Conservation (phyloP, 2,888 invertebrate genomes). For the Ormyrus nitidulus region DNA sequence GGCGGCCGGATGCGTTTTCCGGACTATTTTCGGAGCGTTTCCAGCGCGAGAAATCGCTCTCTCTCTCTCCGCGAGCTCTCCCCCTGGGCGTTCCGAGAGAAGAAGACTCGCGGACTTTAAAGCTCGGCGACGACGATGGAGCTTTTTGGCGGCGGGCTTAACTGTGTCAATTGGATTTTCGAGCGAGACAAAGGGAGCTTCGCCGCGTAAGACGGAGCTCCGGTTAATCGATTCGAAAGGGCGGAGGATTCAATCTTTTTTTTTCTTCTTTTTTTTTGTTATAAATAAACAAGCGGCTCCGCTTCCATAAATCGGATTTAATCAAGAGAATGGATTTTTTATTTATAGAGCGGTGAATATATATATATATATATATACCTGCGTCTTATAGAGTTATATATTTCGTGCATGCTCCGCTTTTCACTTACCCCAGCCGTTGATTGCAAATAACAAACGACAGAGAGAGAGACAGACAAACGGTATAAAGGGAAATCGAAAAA, state of each 20-base stretch:
- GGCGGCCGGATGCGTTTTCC: slow-evolving; percentile 28
- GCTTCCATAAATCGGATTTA: no score
- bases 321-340: no score
- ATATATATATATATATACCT: neutral
- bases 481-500: slow-evolving; percentile 36
- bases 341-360: no score
- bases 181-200: neutral
- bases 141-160: neutral
- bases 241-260: neutral
- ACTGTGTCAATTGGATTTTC: no score
- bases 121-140: neutral
- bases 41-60: neutral
- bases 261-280: slow-evolving; percentile 7
- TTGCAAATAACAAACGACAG: neutral
- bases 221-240: no score
- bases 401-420: neutral
- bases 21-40: slow-evolving; percentile 37
- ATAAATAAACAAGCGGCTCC: neutral
- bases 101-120: no score
- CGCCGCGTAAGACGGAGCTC: no score
- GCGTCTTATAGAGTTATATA: no score
- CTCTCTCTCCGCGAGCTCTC: no score
- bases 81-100: no score
- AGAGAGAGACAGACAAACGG: slow-evolving; percentile 11
- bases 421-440: slow-evolving; percentile 23